These are phyloP conservation scores for Drosophila tani DNA, from an alignment of 1,140 invertebrate genomes.

Conservation along the genomic window DNA sequence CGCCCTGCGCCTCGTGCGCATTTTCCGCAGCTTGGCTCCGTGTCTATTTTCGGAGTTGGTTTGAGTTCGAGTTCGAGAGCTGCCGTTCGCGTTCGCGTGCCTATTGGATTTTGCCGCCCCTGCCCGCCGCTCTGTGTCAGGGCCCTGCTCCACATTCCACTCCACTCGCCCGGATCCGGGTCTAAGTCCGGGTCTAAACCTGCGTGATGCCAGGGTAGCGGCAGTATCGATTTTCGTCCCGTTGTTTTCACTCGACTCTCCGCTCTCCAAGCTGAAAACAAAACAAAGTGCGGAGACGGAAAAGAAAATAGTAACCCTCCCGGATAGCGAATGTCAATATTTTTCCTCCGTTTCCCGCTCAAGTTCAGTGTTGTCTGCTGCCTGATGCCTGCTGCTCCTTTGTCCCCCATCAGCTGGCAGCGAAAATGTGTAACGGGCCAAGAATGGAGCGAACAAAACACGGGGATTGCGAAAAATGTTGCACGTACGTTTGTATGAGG, in stretches of 20 bases:
- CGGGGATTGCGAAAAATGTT: constrained; percentile 23
- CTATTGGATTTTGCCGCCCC: constrained; percentile 64
- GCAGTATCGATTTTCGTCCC: constrained; percentile 71
- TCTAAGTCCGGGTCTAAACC: constrained; percentile 11
- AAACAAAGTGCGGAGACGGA: constrained; percentile 50
- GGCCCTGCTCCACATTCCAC: constrained; percentile 58
- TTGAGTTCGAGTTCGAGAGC: constrained; percentile 50
- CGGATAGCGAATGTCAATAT: constrained; percentile 54
- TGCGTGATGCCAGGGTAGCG: constrained; percentile 47
- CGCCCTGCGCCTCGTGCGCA: constrained; percentile 41
- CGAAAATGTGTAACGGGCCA: constrained; percentile 12
- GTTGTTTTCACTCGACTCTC: constrained; percentile 46
- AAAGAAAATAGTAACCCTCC: constrained; percentile 38
- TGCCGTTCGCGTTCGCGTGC: constrained; percentile 51
- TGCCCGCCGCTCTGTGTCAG: constrained; percentile 37
- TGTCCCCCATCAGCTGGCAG: constrained; percentile 41
- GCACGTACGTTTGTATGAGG: constrained; percentile 3
- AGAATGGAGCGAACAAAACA: constrained; percentile 55
- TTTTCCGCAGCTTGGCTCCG: constrained; percentile 69
- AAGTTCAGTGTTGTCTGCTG: constrained; percentile 46
- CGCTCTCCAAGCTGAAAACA: constrained; percentile 24
- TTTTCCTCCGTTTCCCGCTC: constrained; percentile 40
- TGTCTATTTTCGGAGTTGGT: constrained; percentile 75
- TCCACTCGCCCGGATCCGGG: constrained; percentile 25
- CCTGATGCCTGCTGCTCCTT: background rate